These are phyloP conservation scores for Aptenodytes forsteri DNA, from an alignment of 2,113 vertebrate species.

Conservation along the genomic window DNA sequence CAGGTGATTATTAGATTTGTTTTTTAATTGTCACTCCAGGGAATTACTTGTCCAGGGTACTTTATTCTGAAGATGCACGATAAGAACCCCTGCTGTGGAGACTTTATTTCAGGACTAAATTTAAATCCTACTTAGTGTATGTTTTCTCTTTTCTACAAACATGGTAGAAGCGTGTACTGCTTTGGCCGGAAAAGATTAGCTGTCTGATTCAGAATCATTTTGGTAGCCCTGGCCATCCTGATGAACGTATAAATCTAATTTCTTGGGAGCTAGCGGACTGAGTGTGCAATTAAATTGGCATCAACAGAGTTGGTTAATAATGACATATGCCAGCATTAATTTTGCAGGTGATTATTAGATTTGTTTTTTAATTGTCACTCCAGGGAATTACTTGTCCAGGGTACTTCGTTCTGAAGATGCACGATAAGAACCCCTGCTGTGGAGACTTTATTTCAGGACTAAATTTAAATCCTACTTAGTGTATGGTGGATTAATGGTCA, in stretches of 20 bases:
- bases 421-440: background rate
- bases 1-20: slow-evolving; percentile 22
- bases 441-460: slow-evolving; percentile 13
- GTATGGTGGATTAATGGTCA: slow-evolving; percentile 10
- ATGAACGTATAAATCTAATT: background rate
- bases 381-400: slow-evolving; percentile 10
- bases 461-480: slow-evolving; percentile 43
- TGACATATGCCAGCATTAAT: background rate
- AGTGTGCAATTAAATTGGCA: background rate
- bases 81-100: background rate
- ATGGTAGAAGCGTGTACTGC: background rate
- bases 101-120: slow-evolving; percentile 30
- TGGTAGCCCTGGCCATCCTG: background rate
- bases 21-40: slow-evolving; percentile 11
- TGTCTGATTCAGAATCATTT: background rate
- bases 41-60: slow-evolving; percentile 11
- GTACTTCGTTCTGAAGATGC: slow-evolving; percentile 14
- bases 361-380: slow-evolving; percentile 7
- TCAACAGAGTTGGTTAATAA: background rate
- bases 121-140: slow-evolving; percentile 26
- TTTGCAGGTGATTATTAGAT: slow-evolving; percentile 39
- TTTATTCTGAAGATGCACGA: slow-evolving; percentile 7
- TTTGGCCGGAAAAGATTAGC: background rate
- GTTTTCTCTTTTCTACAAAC: no score
- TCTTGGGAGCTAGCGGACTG: background rate